Evolutionary conservation across 2,113 vertebrate genomes (phyloP).

Genomic region (Stomatorhinus ivindoensis): DNA sequence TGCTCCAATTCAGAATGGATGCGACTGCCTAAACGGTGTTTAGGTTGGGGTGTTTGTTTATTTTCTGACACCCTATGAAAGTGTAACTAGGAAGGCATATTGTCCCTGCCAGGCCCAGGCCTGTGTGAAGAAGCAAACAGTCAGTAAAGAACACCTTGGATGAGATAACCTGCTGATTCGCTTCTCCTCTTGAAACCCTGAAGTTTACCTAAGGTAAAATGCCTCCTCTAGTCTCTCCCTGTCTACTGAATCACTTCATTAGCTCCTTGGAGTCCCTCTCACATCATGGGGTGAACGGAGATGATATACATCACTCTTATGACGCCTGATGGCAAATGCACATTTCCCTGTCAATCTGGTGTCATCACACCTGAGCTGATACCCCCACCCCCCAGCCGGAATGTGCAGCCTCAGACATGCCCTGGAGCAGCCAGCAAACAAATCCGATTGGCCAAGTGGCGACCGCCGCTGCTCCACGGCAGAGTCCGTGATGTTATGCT

Average conservation of each 20-base stretch:
- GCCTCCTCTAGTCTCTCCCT: conserved; percentile 3
- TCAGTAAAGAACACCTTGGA: not conserved
- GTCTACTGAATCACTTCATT: conserved; percentile 22
- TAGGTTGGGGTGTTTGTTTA: not conserved
- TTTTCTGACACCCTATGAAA: not conserved
- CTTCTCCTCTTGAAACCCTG: not conserved
- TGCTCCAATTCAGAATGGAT: not conserved
- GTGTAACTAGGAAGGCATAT: not conserved
- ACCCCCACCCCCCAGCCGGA: not conserved
- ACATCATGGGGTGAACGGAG: conserved; percentile 19
- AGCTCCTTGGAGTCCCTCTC: conserved; percentile 22
- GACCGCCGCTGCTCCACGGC: not conserved
- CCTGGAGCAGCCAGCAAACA: not conserved
- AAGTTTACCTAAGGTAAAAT: conserved; percentile 12
- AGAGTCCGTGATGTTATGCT: not conserved
- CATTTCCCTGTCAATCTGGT: conserved; percentile 26
- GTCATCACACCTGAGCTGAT: conserved; percentile 28
- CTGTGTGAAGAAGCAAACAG: not conserved
- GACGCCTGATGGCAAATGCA: conserved; percentile 20
- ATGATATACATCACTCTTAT: conserved; percentile 24
- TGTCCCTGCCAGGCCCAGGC: not conserved
- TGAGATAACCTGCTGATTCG: not conserved
- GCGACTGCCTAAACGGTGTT: not conserved
- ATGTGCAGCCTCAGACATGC: not conserved
- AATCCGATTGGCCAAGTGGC: not conserved